phyloP scores from a whole-genome alignment of 2,113 vertebrate genomes.

The Vimba vimba region DNA sequence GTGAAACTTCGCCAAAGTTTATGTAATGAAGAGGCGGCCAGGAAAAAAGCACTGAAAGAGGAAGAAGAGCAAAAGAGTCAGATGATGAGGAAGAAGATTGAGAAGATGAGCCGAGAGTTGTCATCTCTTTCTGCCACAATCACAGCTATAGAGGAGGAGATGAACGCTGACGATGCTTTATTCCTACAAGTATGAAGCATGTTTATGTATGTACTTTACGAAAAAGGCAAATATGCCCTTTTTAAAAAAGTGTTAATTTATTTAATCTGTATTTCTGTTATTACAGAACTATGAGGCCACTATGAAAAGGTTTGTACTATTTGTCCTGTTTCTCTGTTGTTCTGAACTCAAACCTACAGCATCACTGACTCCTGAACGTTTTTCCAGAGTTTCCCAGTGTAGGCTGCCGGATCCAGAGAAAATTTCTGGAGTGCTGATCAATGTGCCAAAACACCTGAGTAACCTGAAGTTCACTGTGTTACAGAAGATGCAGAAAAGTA shows the following conservation, averaged over 20 bases:
- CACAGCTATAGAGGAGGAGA: constrained; percentile 36
- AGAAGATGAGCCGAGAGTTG: constrained; percentile 26
- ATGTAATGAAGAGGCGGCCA: constrained; percentile 35
- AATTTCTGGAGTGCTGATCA: constrained; percentile 44
- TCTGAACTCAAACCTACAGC: constrained; percentile 8
- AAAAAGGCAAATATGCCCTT: background rate
- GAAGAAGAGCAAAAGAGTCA: constrained; percentile 39
- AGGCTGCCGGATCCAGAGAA: constrained; percentile 38
- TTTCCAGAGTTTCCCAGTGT: constrained; percentile 40
- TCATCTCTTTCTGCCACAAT: constrained; percentile 37
- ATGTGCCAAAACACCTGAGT: constrained; percentile 44
- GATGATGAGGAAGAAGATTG: constrained; percentile 33
- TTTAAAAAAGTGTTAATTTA: background rate
- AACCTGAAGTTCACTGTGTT: constrained; percentile 42
- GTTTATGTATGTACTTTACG: background rate
- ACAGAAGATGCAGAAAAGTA: constrained; percentile 29
- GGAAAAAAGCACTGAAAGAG: constrained; percentile 23
- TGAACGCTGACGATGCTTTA: constrained; percentile 26
- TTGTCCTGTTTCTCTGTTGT: background rate
- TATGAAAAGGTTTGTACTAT: constrained; percentile 35
- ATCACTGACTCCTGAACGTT: constrained; percentile 36
- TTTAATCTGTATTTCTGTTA: constrained; percentile 1
- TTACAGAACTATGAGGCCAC: constrained; percentile 43
- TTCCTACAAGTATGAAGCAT: constrained; percentile 30
- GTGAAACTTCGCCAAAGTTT: constrained; percentile 41